Percentiles rank a stretch among this genome's conserved stretches.
phyloP scores from a whole-genome alignment of 2,888 invertebrate species.

The Orthosia incerta region DNA sequence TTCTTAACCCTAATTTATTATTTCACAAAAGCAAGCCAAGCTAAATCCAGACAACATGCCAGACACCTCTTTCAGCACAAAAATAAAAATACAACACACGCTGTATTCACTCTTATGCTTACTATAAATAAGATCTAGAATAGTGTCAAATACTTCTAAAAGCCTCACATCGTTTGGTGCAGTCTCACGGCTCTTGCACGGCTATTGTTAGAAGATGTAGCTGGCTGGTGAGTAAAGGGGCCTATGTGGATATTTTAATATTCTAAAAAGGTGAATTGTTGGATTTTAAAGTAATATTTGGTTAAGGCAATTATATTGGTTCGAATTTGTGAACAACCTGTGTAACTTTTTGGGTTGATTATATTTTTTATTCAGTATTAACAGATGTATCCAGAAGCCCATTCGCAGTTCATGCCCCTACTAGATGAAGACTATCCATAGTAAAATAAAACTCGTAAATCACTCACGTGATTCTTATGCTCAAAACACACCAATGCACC shows the following conservation, averaged over 20 bases:
- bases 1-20: not conserved
- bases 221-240: not conserved
- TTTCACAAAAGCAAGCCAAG: not conserved
- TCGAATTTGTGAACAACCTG: not conserved
- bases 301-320: too few relatives aligned
- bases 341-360: too few relatives aligned
- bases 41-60: not conserved
- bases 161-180: constrained; percentile 27
- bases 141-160: constrained; percentile 28
- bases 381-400: too few relatives aligned
- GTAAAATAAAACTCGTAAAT: too few relatives aligned
- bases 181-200: constrained; percentile 17
- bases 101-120: not conserved
- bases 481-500: too few relatives aligned
- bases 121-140: constrained; percentile 30
- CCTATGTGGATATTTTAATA: constrained; percentile 1
- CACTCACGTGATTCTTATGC: too few relatives aligned
- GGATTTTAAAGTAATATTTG: not conserved
- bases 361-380: too few relatives aligned
- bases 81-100: not conserved
- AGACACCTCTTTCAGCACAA: not conserved
- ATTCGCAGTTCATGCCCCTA: too few relatives aligned
- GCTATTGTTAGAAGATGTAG: constrained; percentile 47
- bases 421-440: too few relatives aligned
- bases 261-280: not conserved